Evolutionary conservation across 2,888 invertebrate species (phyloP).

Genomic region (Cheilosia variabilis): DNA sequence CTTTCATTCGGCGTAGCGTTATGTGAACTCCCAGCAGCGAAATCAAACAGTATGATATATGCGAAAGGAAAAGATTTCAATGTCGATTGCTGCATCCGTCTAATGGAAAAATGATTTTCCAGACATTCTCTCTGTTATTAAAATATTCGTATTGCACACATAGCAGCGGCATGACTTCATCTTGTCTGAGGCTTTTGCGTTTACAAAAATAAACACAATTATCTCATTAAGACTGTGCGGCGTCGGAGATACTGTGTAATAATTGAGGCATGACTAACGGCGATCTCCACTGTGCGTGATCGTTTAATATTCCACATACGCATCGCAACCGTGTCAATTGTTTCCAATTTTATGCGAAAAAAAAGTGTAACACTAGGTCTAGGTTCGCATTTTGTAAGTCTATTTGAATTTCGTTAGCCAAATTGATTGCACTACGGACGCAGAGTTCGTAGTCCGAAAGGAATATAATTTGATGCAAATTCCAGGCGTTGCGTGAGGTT

Average conservation of each 20-base stretch:
- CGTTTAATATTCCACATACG: constrained; percentile 33
- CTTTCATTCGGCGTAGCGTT: no score
- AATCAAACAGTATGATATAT: no score
- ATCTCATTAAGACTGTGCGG: background rate
- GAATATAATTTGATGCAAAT: constrained; percentile 24
- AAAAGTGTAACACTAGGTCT: constrained; percentile 58
- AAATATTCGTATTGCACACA: background rate
- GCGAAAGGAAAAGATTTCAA: no score
- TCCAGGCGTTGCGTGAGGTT: constrained; percentile 3
- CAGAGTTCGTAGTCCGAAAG: background rate
- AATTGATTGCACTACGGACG: constrained; percentile 26
- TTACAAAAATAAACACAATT: constrained; percentile 1
- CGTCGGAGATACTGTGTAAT: background rate
- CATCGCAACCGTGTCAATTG: constrained; percentile 20
- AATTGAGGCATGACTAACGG: background rate
- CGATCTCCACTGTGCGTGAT: constrained; percentile 19
- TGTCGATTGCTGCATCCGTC: no score
- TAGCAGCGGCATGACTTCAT: constrained; percentile 1
- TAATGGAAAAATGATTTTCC: no score
- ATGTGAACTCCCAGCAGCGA: no score
- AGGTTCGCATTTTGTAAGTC: constrained; percentile 44
- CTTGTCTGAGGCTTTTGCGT: background rate
- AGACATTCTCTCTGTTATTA: background rate
- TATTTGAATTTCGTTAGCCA: constrained; percentile 36
- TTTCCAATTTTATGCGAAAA: constrained; percentile 43